A percentile compares a stretch with the other conserved stretches of the same genome.
Evolutionary conservation across 1,140 invertebrate species (phyloP).

Genomic region (Wiebesia pumilae): DNA sequence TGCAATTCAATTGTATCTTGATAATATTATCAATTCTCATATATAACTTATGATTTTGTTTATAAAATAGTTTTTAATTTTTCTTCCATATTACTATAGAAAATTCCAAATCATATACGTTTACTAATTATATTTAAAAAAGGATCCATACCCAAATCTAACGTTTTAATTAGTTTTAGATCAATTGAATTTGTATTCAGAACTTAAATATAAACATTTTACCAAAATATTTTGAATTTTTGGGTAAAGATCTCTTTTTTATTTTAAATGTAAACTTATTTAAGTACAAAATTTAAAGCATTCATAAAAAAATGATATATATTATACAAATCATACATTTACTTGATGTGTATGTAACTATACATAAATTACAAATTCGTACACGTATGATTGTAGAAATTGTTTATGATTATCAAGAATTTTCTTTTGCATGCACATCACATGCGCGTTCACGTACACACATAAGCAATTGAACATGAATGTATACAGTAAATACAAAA

Average conservation of each 20-base stretch:
- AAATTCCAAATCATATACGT: too few species aligned
- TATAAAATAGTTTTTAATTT: too few species aligned
- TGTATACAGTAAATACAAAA: constrained; percentile 5
- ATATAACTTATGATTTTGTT: too few species aligned
- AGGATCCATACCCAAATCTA: too few species aligned
- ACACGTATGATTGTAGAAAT: neutral
- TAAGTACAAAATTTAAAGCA: constrained; percentile 34
- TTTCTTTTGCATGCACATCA: constrained; percentile 2
- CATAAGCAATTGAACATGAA: neutral
- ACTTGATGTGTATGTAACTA: neutral
- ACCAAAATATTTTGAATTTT: neutral
- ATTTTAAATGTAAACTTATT: neutral
- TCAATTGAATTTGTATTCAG: too few species aligned
- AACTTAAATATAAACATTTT: too few species aligned
- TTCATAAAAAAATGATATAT: constrained; percentile 7
- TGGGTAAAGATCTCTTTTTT: neutral
- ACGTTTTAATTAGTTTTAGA: too few species aligned
- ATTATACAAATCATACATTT: neutral
- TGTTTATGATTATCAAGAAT: too few species aligned
- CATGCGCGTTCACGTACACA: neutral
- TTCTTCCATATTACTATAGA: too few species aligned
- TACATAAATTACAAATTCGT: constrained; percentile 14
- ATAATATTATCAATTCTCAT: too few species aligned
- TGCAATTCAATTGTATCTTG: too few species aligned
- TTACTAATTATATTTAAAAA: too few species aligned